Base-by-base conservation (phyloP, 2,797 vertebrate species). In the Craterocephalus amniculus region DNA sequence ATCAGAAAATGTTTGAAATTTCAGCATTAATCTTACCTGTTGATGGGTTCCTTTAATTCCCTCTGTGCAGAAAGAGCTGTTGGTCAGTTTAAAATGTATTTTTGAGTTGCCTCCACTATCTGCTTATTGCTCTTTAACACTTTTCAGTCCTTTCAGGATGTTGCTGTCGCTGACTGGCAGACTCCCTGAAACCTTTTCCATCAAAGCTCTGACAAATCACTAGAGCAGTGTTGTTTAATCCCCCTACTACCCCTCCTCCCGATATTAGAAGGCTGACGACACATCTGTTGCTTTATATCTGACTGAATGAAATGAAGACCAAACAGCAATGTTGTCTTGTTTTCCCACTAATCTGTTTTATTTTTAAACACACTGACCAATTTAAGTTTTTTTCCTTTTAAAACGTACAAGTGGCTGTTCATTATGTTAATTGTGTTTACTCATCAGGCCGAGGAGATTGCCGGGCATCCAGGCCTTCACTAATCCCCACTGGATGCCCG, bases 171-270 rank as follows among this genome's bases (percentile, higher is more conserved):
- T 69, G 61, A 83, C 87, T 81, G 83, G 63, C 82, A 76, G 59
- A 43, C 78, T 88, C 87, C 87, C 76, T 94, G 88, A 93, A 80
- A 77, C 63, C 81, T 70, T 74, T 65, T 80, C 76, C 78, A 86
- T 89, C 88, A 88, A 90, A 92, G 84, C 78, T 4, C 86, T 89
- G 85, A 85, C 92, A 92, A 94, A 94, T 94, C 90, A 91, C 90
- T 85, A 81, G 82, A 92, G 88, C 88, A 72, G 76, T 60, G 72
- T 80, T 84, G 69, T 67, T 89, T 94, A 94, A 94, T 93, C 94
- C 90, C 84, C 77, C 80, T 43, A 32, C 80, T 43, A 32, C 70
- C 86, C 85, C 84, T 40, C 85, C 83, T 76, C 58, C 70, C 7
- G 58, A 86, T 85, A 86, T 80, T 80, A 84, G 82, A 85, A 80